Conservation (phyloP, 1,140 invertebrate genomes). For the Lordiphosa clarofinis region DNA sequence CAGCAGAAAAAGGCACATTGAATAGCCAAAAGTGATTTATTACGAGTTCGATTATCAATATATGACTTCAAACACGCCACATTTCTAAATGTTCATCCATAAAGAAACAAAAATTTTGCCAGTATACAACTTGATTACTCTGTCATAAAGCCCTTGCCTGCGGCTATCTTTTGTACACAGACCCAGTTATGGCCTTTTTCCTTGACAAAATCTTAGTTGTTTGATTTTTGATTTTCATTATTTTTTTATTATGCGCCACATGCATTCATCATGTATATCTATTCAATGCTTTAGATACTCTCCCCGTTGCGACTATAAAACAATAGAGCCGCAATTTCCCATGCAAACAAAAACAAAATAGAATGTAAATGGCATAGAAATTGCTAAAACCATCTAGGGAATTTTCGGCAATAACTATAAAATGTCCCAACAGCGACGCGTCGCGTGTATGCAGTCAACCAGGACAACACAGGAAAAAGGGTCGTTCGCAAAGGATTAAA, state of each 20-base stretch:
- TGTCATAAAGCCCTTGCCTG: background rate
- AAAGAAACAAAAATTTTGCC: too few species aligned
- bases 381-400: slow-evolving; percentile 67
- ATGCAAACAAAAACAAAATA: slow-evolving; percentile 57
- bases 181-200: slow-evolving; percentile 4
- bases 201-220: slow-evolving; percentile 8
- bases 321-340: slow-evolving; percentile 66
- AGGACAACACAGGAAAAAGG: slow-evolving; percentile 31
- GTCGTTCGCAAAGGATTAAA: slow-evolving; percentile 65
- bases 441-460: slow-evolving; percentile 65
- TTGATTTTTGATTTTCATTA: slow-evolving; percentile 13
- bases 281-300: slow-evolving; percentile 22
- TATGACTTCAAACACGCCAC: too few species aligned
- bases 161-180: background rate
- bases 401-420: slow-evolving; percentile 75
- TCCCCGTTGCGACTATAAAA: slow-evolving; percentile 57
- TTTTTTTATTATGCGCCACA: slow-evolving; percentile 16
- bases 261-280: slow-evolving; percentile 53
- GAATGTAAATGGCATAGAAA: slow-evolving; percentile 65
- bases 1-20: too few species aligned
- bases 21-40: too few species aligned
- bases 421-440: slow-evolving; percentile 45
- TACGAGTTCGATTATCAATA: too few species aligned
- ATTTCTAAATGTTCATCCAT: too few species aligned
- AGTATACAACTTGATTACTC: too few species aligned